Percentiles rank a stretch among this genome's conserved stretches.
phyloP scores from a whole-genome alignment of 2,888 invertebrate genomes.

The Neoitamus cyanurus region DNA sequence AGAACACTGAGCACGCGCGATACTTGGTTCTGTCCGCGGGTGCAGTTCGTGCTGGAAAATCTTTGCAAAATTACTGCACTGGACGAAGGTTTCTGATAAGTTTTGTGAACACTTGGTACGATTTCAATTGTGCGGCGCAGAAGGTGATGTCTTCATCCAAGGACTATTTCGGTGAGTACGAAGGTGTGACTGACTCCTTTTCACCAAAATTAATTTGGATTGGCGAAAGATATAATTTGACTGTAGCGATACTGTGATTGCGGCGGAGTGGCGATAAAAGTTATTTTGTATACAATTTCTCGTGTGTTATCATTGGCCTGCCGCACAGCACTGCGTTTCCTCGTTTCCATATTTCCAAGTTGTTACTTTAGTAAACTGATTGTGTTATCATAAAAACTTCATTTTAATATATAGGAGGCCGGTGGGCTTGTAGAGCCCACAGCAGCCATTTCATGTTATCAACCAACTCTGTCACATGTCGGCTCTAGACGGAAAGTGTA shows the following conservation, averaged over 20 bases:
- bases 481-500: background rate
- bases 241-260: background rate
- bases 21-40: background rate
- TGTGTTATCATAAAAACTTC: conserved; percentile 49
- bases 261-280: background rate
- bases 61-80: background rate
- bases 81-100: background rate
- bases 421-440: background rate
- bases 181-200: background rate
- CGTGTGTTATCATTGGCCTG: conserved; percentile 37
- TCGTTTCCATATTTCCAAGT: conserved; percentile 42
- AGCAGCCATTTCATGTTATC: conserved; percentile 33
- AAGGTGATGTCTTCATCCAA: conserved; percentile 19
- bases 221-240: background rate
- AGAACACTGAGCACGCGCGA: conserved; percentile 35
- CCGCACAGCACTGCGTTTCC: conserved; percentile 6
- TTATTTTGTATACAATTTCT: conserved; percentile 33
- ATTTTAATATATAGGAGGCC: conserved; percentile 17
- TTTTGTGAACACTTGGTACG: conserved; percentile 2
- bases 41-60: conserved; percentile 24
- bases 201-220: background rate
- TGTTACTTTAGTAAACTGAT: conserved; percentile 43
- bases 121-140: background rate
- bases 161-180: conserved; percentile 39
- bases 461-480: background rate